phyloP scores from a whole-genome alignment of 2,113 vertebrate species.

The Petromus typicus region DNA sequence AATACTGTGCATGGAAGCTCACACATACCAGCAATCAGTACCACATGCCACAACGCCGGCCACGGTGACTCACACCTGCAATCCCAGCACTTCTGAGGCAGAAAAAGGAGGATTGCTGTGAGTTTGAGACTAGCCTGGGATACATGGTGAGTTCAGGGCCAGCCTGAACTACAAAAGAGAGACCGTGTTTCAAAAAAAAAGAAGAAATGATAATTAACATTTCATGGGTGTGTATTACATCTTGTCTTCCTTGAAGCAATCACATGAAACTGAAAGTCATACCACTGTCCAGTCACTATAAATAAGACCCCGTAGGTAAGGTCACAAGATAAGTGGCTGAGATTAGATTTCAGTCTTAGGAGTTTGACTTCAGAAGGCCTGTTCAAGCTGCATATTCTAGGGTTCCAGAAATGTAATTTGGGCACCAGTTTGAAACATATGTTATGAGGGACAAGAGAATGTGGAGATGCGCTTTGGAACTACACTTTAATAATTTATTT shows the following conservation, averaged over 20 bases:
- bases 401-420: neutral
- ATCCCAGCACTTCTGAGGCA: too few relatives aligned
- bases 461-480: neutral
- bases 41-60: too few relatives aligned
- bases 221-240: neutral
- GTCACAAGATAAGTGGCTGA: neutral
- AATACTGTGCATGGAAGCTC: too few relatives aligned
- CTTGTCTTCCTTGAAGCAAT: neutral
- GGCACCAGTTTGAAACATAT: neutral
- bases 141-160: too few relatives aligned
- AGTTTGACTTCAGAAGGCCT: neutral
- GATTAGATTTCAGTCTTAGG: neutral
- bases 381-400: neutral
- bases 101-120: too few relatives aligned
- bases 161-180: too few relatives aligned
- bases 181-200: too few relatives aligned
- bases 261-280: neutral
- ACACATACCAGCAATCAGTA: too few relatives aligned
- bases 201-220: neutral
- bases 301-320: neutral
- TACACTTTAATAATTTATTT: neutral
- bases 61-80: too few relatives aligned
- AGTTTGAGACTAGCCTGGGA: too few relatives aligned
- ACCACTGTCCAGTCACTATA: neutral
- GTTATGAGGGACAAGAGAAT: neutral